Conservation (phyloP, 2,113 vertebrate species). For the Geococcyx californianus region DNA sequence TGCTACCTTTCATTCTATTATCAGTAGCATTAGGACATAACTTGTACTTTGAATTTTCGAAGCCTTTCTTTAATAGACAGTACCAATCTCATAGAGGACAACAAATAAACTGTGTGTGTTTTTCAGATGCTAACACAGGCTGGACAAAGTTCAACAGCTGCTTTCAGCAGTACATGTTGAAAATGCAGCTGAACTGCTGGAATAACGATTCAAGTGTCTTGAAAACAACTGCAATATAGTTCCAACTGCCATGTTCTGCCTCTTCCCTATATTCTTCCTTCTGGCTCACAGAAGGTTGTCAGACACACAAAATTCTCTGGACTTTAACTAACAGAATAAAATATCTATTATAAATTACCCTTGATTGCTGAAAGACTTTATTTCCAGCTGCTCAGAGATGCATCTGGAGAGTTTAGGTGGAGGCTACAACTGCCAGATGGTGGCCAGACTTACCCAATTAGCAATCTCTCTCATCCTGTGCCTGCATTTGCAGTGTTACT, state of each 20-base stretch:
- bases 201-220: neutral
- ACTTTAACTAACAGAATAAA: slow-evolving; percentile 42
- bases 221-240: neutral
- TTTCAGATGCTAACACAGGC: slow-evolving; percentile 12
- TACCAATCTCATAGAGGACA: neutral
- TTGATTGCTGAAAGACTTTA: slow-evolving; percentile 57
- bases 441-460: slow-evolving; percentile 56
- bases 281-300: slow-evolving; percentile 41
- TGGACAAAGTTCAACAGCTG: slow-evolving; percentile 36
- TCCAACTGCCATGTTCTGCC: neutral
- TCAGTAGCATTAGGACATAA: neutral
- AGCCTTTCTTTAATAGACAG: neutral
- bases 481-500: slow-evolving; percentile 11
- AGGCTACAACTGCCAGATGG: slow-evolving; percentile 52
- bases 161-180: neutral
- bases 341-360: slow-evolving; percentile 55
- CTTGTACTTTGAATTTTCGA: neutral
- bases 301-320: neutral
- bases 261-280: neutral
- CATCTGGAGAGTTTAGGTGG: slow-evolving; percentile 59
- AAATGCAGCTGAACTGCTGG: slow-evolving; percentile 1
- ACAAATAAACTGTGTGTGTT: neutral
- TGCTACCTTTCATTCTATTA: neutral
- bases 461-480: slow-evolving; percentile 55
- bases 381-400: slow-evolving; percentile 51